Conservation (phyloP, 30 jellyfish, hydroid and myxozoan genomes). For the Mastigias papua region DNA sequence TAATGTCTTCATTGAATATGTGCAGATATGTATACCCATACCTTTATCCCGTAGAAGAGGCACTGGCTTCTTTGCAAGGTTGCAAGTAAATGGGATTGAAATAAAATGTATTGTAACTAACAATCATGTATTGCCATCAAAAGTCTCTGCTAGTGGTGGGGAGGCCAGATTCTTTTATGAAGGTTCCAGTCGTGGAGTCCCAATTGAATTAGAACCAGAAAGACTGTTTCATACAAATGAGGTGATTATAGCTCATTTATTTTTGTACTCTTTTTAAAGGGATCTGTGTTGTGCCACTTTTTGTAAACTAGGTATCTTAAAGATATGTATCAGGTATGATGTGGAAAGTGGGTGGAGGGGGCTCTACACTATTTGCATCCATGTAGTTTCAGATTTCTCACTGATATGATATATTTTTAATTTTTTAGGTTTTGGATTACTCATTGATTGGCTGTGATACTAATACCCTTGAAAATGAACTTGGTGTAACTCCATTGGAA, state of each 20-base stretch:
- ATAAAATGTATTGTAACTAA: conserved; percentile 76
- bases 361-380: too few relatives aligned
- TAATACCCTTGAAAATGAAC: conserved; percentile 56
- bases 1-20: too few relatives aligned
- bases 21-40: background rate
- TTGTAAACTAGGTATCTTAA: too few relatives aligned
- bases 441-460: conserved; percentile 93
- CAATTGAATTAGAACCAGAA: conserved; percentile 75
- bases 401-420: background rate
- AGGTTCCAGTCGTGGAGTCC: conserved; percentile 80
- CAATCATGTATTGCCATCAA: conserved; percentile 82
- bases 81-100: conserved; percentile 62
- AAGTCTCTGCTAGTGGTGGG: conserved; percentile 77
- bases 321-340: too few relatives aligned
- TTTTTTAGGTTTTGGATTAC: conserved; percentile 83
- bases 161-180: conserved; percentile 84
- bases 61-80: conserved; percentile 86
- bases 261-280: background rate
- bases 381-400: too few relatives aligned
- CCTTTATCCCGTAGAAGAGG: conserved; percentile 72
- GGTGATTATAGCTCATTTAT: conserved; percentile 14
- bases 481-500: conserved; percentile 87
- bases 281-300: too few relatives aligned
- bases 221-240: conserved; percentile 69
- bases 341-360: too few relatives aligned